Base-by-base conservation (phyloP, 2,888 invertebrate species). In the Linnaemya vulpina region DNA sequence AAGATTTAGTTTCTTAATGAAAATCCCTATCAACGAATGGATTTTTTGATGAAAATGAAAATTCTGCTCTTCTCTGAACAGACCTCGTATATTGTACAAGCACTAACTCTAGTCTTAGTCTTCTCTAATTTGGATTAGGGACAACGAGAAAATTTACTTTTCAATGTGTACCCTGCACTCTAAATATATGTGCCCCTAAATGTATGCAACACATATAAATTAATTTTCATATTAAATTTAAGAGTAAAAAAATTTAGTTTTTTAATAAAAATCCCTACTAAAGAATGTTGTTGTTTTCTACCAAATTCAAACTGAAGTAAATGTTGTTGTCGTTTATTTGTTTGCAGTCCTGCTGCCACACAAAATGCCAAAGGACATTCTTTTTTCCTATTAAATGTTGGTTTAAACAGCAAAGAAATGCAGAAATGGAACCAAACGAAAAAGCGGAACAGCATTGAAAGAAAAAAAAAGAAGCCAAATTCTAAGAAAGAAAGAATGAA, bases 291-390 rank as follows among this genome's bases (percentile, higher is more conserved):
- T 46, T 62, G 46, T 62, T 74, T 71, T 60, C 46, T 20, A 35
- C 60, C 35, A 30, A 60, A 73, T 49, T 11, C 20, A 20, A 60
- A 38, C 15, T 20, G 30, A 43, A 78, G 43, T 70, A 38, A 70
- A 78, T 70, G 55, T 67, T 58, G n/a, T 62, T 62, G 51, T 62
- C 20, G 13, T 65, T 2, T 30, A n/a, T 30, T 30, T 49, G 22
- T 60, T 65, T 60, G 51, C 40, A 43, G 68, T 35, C 62, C 62
- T 67, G 73, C 63, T 55, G 58, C 73, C 62, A 78, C 77, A 49
- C 49, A 62, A 75, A 75, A 70, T 78, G 74, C 75, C 74, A 75
- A 71, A 78, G 77, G 82, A 75, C 74, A 78, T 82, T 65, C n/a
- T n/a, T 78, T 71, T 81, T 49, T 40, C 22, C 55, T 73, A 81